phyloP scores from a whole-genome alignment of 2,113 vertebrate species.

The Limanda limanda region DNA sequence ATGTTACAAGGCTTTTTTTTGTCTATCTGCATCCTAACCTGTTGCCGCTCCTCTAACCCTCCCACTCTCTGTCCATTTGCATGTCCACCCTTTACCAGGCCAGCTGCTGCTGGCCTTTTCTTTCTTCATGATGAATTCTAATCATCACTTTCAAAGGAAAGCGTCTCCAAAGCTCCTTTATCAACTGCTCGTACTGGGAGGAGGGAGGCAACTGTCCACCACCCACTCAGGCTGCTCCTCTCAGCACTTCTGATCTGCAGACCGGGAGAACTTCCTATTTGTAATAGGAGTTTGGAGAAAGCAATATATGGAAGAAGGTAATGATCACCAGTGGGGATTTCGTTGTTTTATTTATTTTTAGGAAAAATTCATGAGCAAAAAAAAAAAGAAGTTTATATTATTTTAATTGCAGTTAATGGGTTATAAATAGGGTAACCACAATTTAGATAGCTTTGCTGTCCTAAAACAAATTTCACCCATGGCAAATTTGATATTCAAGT shows the following conservation, averaged over 20 bases:
- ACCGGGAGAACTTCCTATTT: slow-evolving; percentile 6
- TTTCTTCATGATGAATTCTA: slow-evolving; percentile 84
- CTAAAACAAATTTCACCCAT: no score
- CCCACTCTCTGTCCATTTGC: slow-evolving; percentile 76
- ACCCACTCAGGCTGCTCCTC: slow-evolving; percentile 56
- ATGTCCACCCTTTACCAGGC: slow-evolving; percentile 76
- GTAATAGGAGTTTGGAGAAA: slow-evolving; percentile 36
- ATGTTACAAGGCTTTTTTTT: slow-evolving; percentile 61
- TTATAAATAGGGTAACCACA: no score
- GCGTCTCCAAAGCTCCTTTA: slow-evolving; percentile 70
- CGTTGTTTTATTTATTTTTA: not conserved
- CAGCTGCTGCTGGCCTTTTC: slow-evolving; percentile 73
- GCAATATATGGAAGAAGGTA: slow-evolving; percentile 48
- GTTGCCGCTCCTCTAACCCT: slow-evolving; percentile 48
- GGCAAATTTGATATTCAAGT: no score
- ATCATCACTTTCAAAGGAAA: slow-evolving; percentile 86
- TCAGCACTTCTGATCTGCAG: slow-evolving; percentile 38
- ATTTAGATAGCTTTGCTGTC: no score
- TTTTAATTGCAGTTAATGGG: no score
- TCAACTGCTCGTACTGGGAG: slow-evolving; percentile 65
- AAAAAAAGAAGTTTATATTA: no score
- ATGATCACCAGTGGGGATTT: slow-evolving; percentile 19
- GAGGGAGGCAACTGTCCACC: slow-evolving; percentile 49
- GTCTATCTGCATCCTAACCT: slow-evolving; percentile 53
- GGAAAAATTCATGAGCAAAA: not conserved